These are phyloP conservation scores for Mycteria americana DNA, from an alignment of 2,797 vertebrate species.

Conservation along the genomic window DNA sequence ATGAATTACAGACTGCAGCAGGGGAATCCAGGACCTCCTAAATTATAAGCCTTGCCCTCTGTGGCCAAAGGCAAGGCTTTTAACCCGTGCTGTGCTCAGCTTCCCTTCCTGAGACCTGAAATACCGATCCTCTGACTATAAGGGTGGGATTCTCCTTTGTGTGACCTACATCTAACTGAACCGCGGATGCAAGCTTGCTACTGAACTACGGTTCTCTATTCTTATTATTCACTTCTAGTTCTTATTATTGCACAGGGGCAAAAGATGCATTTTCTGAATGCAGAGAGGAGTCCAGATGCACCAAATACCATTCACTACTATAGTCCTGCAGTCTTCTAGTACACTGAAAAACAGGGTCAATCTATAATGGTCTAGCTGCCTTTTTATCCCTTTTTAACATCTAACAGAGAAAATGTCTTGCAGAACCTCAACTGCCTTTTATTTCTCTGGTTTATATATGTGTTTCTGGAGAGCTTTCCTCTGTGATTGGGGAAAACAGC, in stretches of 20 bases:
- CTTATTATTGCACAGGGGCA: not conserved
- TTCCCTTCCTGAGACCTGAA: not conserved
- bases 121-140: not conserved
- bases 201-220: not conserved
- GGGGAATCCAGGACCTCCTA: slow-evolving; percentile 3
- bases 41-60: not conserved
- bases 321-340: not conserved
- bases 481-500: not conserved
- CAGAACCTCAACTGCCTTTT: not conserved
- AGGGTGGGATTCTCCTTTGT: not conserved
- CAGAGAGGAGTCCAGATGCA: not conserved
- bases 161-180: not conserved
- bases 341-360: not conserved
- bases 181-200: not conserved
- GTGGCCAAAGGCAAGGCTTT: not conserved
- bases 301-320: not conserved
- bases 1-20: slow-evolving; percentile 10
- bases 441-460: not conserved
- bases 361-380: not conserved
- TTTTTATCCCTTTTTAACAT: not conserved
- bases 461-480: not conserved
- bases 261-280: not conserved
- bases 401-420: not conserved
- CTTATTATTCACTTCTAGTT: not conserved
- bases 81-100: not conserved